Conservation (phyloP, 2,113 vertebrate species). For the Pelmatolapia mariae region DNA sequence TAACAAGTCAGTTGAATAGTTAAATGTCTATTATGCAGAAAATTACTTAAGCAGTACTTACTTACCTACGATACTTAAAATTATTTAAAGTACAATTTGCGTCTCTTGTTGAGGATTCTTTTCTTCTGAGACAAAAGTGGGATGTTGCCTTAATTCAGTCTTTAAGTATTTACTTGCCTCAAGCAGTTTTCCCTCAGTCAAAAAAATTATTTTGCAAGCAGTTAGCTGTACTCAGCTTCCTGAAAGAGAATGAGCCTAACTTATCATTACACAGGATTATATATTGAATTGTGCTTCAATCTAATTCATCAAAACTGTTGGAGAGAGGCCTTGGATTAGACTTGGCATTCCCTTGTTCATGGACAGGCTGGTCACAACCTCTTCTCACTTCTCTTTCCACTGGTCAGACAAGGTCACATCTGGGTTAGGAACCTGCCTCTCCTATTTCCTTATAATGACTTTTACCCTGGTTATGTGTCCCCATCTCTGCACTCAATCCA, state of each 20-base stretch:
- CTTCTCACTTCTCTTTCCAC: not conserved
- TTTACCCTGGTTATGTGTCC: not conserved
- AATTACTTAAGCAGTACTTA: not conserved
- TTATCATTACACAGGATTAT: not conserved
- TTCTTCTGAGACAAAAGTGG: not conserved
- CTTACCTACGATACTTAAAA: not conserved
- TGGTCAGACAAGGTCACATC: not conserved
- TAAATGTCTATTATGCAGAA: not conserved
- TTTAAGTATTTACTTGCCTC: not conserved
- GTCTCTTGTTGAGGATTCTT: not conserved
- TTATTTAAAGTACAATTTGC: not conserved
- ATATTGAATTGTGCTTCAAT: not conserved
- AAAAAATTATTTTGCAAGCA: not conserved
- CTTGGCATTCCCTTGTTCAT: not conserved
- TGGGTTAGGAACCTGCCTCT: not conserved
- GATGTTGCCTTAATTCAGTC: not conserved
- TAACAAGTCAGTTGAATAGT: not conserved
- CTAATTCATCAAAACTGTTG: not conserved
- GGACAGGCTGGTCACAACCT: not conserved
- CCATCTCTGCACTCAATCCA: not conserved
- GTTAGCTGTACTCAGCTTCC: not conserved
- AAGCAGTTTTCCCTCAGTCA: not conserved
- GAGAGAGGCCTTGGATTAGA: not conserved
- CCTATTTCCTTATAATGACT: not conserved
- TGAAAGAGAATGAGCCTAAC: not conserved